Conservation (phyloP, 1,140 invertebrate genomes). For the Pseudomyrmex cubaensis region DNA sequence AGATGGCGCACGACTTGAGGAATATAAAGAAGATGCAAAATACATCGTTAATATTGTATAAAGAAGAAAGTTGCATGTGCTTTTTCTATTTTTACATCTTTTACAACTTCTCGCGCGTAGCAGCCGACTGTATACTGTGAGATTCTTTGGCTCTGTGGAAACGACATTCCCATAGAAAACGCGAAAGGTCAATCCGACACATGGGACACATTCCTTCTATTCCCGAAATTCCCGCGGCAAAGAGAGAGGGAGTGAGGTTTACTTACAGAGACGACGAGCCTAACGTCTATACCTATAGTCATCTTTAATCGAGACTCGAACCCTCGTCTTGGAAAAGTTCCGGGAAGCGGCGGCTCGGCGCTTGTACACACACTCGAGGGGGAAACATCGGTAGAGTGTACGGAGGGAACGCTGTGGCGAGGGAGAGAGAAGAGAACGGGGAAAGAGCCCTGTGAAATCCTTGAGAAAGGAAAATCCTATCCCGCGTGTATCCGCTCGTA, state of each 20-base stretch:
- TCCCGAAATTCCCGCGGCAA: conserved; percentile 16
- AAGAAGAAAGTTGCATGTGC: neutral
- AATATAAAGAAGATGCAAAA: neutral
- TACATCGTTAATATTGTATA: neutral
- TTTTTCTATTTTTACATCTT: neutral
- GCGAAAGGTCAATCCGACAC: conserved; percentile 37
- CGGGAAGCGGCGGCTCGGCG: conserved; percentile 33
- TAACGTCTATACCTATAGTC: conserved; percentile 58
- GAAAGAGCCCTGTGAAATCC: conserved; percentile 49
- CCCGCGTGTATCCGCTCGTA: conserved; percentile 60
- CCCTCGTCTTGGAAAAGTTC: conserved; percentile 64
- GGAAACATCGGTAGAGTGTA: neutral
- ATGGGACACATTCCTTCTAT: conserved; percentile 13
- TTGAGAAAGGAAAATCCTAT: conserved; percentile 61
- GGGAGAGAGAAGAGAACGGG: neutral
- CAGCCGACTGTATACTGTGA: neutral
- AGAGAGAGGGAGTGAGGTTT: conserved; percentile 32
- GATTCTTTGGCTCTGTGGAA: neutral
- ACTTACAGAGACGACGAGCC: conserved; percentile 51
- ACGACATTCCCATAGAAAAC: conserved; percentile 13
- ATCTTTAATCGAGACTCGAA: conserved; percentile 62
- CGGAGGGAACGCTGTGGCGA: neutral
- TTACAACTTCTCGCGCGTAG: neutral
- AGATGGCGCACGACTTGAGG: neutral
- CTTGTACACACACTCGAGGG: conserved; percentile 53